These are phyloP conservation scores for Melinopterus prodromus DNA, from an alignment of 2,888 invertebrate genomes.

Conservation along the genomic window DNA sequence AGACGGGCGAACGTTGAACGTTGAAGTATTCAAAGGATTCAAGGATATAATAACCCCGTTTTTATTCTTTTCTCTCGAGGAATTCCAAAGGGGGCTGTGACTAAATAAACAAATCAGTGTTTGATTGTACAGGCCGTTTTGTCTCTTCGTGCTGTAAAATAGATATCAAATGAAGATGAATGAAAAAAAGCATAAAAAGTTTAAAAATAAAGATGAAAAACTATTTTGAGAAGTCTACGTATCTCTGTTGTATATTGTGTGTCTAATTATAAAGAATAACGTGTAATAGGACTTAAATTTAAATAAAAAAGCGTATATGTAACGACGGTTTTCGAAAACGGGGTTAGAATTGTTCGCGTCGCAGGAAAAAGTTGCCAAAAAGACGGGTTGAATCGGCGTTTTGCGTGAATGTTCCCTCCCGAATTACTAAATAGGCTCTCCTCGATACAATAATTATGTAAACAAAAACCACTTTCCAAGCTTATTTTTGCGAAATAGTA, in stretches of 20 bases:
- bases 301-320: constrained; percentile 36
- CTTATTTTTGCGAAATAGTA: constrained; percentile 17
- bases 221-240: constrained; percentile 58
- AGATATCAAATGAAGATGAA: constrained; percentile 46
- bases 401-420: constrained; percentile 19
- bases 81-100: constrained; percentile 87
- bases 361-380: constrained; percentile 43
- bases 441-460: constrained; percentile 27
- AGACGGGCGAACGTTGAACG: constrained; percentile 14
- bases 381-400: neutral
- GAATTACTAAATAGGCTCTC: constrained; percentile 26
- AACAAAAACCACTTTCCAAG: constrained; percentile 25
- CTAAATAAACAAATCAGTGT: constrained; percentile 71
- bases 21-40: constrained; percentile 38
- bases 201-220: constrained; percentile 28
- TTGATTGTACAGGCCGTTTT: constrained; percentile 75
- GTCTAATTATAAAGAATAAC: constrained; percentile 41
- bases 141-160: constrained; percentile 63
- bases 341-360: constrained; percentile 41
- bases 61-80: constrained; percentile 58
- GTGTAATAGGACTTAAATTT: constrained; percentile 33
- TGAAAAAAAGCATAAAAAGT: neutral
- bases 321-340: neutral
- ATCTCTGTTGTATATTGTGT: constrained; percentile 54
- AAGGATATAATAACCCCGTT: constrained; percentile 4